Evolutionary conservation across 2,888 invertebrate genomes (phyloP).

Genomic region (Cryptus armator): DNA sequence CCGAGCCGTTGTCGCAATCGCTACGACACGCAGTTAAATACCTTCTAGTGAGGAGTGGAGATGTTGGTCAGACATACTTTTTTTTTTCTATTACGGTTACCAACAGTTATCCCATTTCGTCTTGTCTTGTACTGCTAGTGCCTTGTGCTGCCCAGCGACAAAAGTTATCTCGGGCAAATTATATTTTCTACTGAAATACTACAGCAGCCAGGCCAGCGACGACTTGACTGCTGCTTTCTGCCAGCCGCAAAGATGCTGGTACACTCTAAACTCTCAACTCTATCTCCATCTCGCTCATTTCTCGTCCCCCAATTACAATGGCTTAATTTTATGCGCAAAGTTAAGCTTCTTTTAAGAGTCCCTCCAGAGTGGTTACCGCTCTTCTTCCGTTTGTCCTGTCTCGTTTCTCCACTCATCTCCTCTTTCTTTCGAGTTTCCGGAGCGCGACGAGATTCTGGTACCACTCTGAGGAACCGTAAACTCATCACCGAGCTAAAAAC

Average conservation of each 20-base stretch:
- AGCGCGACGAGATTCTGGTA: conserved; percentile 58
- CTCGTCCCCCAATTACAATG: conserved; percentile 80
- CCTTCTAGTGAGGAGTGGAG: background rate
- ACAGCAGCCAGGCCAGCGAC: conserved; percentile 52
- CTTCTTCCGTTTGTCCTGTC: conserved; percentile 60
- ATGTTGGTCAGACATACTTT: conserved; percentile 8
- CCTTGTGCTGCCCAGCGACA: conserved; percentile 68
- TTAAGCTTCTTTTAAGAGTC: conserved; percentile 84
- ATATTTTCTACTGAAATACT: conserved; percentile 76
- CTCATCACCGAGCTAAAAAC: conserved; percentile 42
- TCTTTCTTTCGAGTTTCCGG: conserved; percentile 57
- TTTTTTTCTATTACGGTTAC: conserved; percentile 42
- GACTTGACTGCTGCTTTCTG: conserved; percentile 69
- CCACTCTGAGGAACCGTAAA: conserved; percentile 50
- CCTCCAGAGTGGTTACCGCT: conserved; percentile 75
- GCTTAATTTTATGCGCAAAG: conserved; percentile 84
- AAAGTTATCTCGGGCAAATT: conserved; percentile 81
- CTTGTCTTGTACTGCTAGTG: conserved; percentile 51
- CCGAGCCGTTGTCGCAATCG: background rate
- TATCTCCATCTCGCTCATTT: conserved; percentile 55
- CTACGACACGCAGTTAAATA: conserved; percentile 17
- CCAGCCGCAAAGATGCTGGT: conserved; percentile 68
- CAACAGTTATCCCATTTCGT: conserved; percentile 25
- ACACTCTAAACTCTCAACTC: conserved; percentile 46
- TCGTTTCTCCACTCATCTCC: conserved; percentile 51